Conservation (phyloP, 2,797 vertebrate species). For the Percopsis omiscomaycus region DNA sequence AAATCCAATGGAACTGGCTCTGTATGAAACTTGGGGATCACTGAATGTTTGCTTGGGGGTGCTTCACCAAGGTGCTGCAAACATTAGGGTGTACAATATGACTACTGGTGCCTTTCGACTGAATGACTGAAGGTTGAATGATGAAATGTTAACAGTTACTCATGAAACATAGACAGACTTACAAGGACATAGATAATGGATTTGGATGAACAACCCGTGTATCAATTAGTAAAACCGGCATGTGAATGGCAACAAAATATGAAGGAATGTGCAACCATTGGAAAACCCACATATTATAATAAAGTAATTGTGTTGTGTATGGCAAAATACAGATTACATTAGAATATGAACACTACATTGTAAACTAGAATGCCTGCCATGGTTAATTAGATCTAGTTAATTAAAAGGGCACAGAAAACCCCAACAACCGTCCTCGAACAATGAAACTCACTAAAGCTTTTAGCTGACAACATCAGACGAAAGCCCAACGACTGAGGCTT, state of each 20-base stretch:
- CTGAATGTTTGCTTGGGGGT: slow-evolving; percentile 68
- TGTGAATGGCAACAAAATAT: neutral
- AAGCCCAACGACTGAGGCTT: slow-evolving; percentile 22
- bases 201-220: slow-evolving; percentile 2
- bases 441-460: slow-evolving; percentile 39
- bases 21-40: slow-evolving; percentile 30
- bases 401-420: slow-evolving; percentile 20
- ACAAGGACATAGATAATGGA: slow-evolving; percentile 23
- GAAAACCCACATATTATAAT: slow-evolving; percentile 16
- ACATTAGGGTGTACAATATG: slow-evolving; percentile 63
- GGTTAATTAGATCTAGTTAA: slow-evolving; percentile 49
- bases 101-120: slow-evolving; percentile 28
- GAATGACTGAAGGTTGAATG: slow-evolving; percentile 30
- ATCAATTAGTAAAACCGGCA: neutral
- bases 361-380: slow-evolving; percentile 30
- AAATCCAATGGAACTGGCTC: slow-evolving; percentile 33
- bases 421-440: slow-evolving; percentile 18
- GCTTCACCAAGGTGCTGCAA: slow-evolving; percentile 65
- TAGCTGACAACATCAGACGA: slow-evolving; percentile 43
- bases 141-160: slow-evolving; percentile 4
- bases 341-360: slow-evolving; percentile 32
- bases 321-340: no score
- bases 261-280: neutral
- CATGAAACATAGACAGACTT: slow-evolving; percentile 32
- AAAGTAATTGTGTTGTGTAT: slow-evolving; percentile 2